Percentiles rank a stretch among this genome's conserved stretches.
phyloP scores from a whole-genome alignment of 2,113 vertebrate species.

The Zonotrichia leucophrys region DNA sequence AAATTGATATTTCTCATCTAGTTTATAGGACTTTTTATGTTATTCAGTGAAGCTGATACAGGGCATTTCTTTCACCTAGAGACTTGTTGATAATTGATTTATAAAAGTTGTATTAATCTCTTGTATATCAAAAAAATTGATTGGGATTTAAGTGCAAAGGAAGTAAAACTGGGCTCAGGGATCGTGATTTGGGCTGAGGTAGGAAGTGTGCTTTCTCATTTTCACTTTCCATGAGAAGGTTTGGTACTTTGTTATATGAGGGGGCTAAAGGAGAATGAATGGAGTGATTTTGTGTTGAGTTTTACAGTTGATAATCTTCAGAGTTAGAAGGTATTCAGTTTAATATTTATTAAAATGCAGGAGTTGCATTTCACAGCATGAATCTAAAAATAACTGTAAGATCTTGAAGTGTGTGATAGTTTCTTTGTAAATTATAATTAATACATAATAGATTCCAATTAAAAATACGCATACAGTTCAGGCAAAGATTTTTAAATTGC shows the following conservation, averaged over 20 bases:
- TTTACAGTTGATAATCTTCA: neutral
- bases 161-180: neutral
- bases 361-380: neutral
- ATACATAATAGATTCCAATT: neutral
- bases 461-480: neutral
- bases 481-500: neutral
- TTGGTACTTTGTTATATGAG: neutral
- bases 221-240: neutral
- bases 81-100: neutral
- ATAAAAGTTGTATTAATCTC: neutral
- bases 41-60: neutral
- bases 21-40: accelerated
- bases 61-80: neutral
- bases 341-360: neutral
- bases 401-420: neutral
- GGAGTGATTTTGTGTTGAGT: neutral
- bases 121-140: neutral
- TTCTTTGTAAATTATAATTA: slow-evolving; percentile 18
- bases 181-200: neutral
- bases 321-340: neutral
- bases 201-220: neutral
- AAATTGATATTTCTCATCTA: neutral
- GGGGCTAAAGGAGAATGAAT: neutral
- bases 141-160: neutral
- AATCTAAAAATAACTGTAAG: neutral